Conservation (phyloP, 2,797 vertebrate genomes). For the Scolopax bukidnonensis region DNA sequence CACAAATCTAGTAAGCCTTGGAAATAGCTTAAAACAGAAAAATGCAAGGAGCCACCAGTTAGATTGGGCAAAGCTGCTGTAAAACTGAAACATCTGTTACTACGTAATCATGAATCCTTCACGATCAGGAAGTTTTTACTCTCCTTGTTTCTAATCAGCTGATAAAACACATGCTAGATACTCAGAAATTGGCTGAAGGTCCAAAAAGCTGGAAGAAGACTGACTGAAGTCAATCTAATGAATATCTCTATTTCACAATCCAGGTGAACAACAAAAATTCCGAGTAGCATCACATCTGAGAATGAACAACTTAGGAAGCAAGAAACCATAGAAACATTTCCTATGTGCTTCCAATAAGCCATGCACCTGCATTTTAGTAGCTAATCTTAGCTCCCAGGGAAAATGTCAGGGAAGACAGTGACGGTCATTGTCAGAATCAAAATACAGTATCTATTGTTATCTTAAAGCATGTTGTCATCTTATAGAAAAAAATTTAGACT, state of each 20-base stretch:
- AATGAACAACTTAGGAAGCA: background rate
- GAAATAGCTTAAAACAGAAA: background rate
- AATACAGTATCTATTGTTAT: background rate
- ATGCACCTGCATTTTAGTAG: background rate
- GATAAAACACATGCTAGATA: background rate
- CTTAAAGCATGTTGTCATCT: background rate
- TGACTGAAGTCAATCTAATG: background rate
- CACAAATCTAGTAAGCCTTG: background rate
- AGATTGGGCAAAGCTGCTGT: background rate
- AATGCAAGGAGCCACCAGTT: background rate
- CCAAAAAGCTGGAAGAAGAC: background rate
- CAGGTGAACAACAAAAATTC: background rate
- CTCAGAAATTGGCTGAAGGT: background rate
- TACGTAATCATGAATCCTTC: background rate
- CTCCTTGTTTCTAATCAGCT: background rate
- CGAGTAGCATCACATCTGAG: background rate
- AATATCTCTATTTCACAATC: background rate
- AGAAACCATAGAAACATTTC: background rate
- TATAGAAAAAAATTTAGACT: background rate
- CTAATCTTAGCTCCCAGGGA: background rate
- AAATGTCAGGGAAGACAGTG: background rate
- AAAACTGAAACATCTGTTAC: background rate
- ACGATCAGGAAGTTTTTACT: background rate
- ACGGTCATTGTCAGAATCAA: background rate
- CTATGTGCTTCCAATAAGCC: background rate